A percentile compares a stretch with the other conserved stretches of the same genome.
These are phyloP conservation scores for Tachycineta bicolor DNA, from an alignment of 2,113 vertebrate species.

Conservation along the genomic window DNA sequence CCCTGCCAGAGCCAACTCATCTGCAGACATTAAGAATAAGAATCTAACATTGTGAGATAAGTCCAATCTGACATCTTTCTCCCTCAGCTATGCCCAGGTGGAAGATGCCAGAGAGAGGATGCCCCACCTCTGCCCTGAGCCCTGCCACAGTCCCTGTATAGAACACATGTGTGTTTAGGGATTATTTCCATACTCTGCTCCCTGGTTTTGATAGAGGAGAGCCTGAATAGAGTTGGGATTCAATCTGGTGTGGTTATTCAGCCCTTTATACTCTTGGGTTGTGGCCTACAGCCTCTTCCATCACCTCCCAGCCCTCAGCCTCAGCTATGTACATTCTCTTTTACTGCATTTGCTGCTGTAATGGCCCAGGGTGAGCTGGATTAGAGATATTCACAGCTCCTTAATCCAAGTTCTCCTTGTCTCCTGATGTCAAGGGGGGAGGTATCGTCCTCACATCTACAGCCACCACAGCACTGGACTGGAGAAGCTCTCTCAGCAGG, in stretches of 20 bases:
- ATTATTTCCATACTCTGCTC: background rate
- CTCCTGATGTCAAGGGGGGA: background rate
- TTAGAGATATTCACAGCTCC: background rate
- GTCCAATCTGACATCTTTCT: background rate
- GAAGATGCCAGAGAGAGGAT: background rate
- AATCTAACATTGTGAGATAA: background rate
- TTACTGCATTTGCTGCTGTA: background rate
- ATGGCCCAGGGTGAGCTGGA: background rate
- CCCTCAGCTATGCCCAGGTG: background rate
- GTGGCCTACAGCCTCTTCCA: background rate
- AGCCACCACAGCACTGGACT: background rate
- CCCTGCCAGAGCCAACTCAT: background rate
- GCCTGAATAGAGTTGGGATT: background rate
- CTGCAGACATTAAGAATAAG: background rate
- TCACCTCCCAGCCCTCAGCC: background rate
- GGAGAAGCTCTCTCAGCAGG: background rate
- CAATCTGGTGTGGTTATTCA: background rate
- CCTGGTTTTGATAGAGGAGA: background rate
- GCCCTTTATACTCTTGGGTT: background rate
- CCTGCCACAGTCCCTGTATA: background rate
- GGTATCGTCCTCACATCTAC: background rate
- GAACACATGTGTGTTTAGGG: background rate
- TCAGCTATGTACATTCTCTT: background rate
- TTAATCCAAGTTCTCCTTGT: background rate
- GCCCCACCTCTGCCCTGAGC: background rate